Conservation (phyloP, 2,888 invertebrate species). For the Argyra leucocephala region DNA sequence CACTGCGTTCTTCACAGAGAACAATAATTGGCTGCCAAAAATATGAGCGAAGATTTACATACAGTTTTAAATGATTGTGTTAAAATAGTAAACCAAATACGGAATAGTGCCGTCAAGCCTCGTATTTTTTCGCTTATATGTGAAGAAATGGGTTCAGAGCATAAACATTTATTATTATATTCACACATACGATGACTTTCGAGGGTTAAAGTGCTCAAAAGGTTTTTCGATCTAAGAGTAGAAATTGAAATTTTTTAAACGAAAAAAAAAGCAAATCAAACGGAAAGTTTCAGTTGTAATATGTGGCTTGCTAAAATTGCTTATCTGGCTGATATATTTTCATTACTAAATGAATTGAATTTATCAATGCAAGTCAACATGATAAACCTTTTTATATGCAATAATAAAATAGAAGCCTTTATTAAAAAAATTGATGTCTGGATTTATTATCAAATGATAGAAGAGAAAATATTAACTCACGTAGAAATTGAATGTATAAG, state of each 20-base stretch:
- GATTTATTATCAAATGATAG: slow-evolving; percentile 8
- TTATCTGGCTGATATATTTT: slow-evolving; percentile 10
- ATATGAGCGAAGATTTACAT: slow-evolving; percentile 14
- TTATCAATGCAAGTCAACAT: background rate
- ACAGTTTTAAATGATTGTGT: slow-evolving; percentile 16
- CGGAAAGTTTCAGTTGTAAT: slow-evolving; percentile 2
- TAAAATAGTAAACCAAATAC: too few species aligned
- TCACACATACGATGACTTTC: slow-evolving; percentile 11
- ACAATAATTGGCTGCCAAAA: slow-evolving; percentile 21
- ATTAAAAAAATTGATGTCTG: slow-evolving; percentile 14
- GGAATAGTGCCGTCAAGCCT: too few species aligned
- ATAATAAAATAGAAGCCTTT: slow-evolving; percentile 14
- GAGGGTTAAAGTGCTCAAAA: slow-evolving; percentile 12
- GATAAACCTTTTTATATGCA: slow-evolving; percentile 9
- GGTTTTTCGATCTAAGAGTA: slow-evolving; percentile 10
- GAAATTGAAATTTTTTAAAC: slow-evolving; percentile 8
- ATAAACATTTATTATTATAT: slow-evolving; percentile 15
- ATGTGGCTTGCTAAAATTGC: slow-evolving; percentile 12
- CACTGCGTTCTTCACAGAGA: slow-evolving; percentile 14
- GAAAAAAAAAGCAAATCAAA: background rate
- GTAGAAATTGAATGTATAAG: slow-evolving; percentile 7
- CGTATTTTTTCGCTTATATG: too few species aligned
- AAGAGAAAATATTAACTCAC: background rate
- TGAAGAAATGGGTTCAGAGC: slow-evolving; percentile 21
- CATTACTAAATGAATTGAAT: slow-evolving; percentile 9